Conservation (phyloP, 2,797 vertebrate genomes). For the Ispidina lecontei region DNA sequence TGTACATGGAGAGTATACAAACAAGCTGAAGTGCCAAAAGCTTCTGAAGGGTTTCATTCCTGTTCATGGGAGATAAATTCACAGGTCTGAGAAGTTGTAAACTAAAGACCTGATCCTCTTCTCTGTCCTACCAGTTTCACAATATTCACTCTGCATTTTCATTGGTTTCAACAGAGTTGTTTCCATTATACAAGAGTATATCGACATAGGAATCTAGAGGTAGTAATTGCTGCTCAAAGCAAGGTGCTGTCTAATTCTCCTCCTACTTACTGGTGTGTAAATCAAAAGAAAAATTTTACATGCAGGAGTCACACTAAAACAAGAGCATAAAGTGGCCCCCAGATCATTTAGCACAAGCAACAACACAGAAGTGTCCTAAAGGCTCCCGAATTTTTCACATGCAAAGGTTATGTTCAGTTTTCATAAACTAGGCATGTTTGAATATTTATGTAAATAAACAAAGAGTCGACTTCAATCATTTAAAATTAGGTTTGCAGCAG, state of each 20-base stretch:
- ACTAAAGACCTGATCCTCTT: background rate
- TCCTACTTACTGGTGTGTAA: background rate
- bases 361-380: background rate
- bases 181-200: background rate
- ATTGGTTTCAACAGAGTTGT: background rate
- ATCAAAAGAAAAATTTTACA: background rate
- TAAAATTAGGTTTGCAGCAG: background rate
- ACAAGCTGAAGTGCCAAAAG: constrained; percentile 53
- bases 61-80: constrained; percentile 8
- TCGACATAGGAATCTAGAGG: background rate
- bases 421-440: background rate
- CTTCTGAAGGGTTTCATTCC: constrained; percentile 46
- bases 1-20: constrained; percentile 49
- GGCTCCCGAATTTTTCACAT: background rate
- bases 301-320: fast-evolving
- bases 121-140: background rate
- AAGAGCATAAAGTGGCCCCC: background rate
- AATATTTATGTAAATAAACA: background rate
- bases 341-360: background rate
- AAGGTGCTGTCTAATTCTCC: background rate
- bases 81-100: constrained; percentile 49
- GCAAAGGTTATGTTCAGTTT: background rate
- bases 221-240: background rate
- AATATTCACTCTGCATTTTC: background rate
- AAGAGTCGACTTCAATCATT: background rate